Evolutionary conservation across 2,888 invertebrate species (phyloP).

Genomic region (Patella ulyssiponensis): DNA sequence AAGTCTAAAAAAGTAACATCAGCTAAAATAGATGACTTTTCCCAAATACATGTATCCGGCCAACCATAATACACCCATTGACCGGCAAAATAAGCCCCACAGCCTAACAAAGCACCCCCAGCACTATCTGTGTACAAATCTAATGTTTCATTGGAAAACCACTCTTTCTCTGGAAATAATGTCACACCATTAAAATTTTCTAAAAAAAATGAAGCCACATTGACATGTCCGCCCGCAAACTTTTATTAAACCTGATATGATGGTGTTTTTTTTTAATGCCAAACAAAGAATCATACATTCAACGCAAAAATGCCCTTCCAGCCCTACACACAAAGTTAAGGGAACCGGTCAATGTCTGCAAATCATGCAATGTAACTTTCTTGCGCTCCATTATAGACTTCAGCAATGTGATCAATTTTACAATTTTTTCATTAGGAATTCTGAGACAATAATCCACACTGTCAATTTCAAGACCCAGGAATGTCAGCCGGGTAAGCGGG

Average conservation of each 20-base stretch:
- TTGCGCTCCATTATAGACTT: no score
- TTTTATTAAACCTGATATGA: not conserved
- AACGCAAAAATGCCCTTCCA: no score
- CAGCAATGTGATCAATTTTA: no score
- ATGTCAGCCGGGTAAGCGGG: no score
- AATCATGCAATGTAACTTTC: no score
- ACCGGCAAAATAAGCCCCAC: constrained; percentile 22
- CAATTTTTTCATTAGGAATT: no score
- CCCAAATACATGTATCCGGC: constrained; percentile 25
- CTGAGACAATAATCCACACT: no score
- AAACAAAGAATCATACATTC: no score
- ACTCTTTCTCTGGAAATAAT: not conserved
- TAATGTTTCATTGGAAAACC: not conserved
- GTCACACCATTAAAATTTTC: not conserved
- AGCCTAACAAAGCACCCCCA: constrained; percentile 20
- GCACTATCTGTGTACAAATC: constrained; percentile 13
- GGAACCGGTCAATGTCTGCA: no score
- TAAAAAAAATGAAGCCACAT: not conserved
- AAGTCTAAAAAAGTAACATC: constrained; percentile 24
- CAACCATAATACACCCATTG: constrained; percentile 24
- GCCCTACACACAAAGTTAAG: no score
- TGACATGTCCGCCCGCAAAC: not conserved
- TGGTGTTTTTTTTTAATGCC: not conserved
- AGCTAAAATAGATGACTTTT: constrained; percentile 1
- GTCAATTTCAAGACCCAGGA: no score